Evolutionary conservation across 2,113 vertebrate species (phyloP).

Genomic region (Empidonax alnorum): DNA sequence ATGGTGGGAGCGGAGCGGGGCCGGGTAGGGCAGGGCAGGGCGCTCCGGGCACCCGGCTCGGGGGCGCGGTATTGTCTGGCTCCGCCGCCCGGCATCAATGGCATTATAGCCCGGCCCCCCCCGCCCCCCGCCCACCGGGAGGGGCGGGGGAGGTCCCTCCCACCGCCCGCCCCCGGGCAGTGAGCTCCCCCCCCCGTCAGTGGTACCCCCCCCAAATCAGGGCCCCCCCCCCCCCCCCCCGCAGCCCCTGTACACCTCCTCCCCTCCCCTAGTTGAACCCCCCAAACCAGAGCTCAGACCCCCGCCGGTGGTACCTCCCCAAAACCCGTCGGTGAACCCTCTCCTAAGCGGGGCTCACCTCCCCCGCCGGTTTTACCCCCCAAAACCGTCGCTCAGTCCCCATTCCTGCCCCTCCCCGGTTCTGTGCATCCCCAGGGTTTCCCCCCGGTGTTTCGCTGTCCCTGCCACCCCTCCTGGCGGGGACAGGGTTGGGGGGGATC

Average conservation of each 20-base stretch:
- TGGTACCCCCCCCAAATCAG: neutral
- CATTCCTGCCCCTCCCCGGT: neutral
- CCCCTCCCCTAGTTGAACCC: too few relatives aligned
- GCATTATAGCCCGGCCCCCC: slow-evolving; percentile 54
- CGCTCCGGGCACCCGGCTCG: slow-evolving; percentile 60
- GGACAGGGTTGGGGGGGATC: neutral
- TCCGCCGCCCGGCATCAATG: slow-evolving; percentile 43
- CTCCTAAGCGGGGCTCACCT: neutral
- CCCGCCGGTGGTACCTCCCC: neutral
- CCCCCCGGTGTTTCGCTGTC: neutral
- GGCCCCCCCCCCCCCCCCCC: too few relatives aligned
- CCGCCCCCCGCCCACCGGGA: slow-evolving; percentile 43
- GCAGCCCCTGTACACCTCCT: too few relatives aligned
- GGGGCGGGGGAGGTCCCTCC: neutral
- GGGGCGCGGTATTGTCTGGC: slow-evolving; percentile 68
- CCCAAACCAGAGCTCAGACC: neutral
- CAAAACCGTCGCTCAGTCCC: neutral
- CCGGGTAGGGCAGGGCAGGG: neutral
- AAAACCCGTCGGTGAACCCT: neutral
- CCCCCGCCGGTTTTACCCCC: neutral
- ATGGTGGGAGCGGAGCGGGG: slow-evolving; percentile 68
- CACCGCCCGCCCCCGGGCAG: neutral
- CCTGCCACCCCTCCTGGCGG: neutral
- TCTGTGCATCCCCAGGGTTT: neutral
- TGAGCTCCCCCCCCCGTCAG: neutral